Evolutionary conservation across 2,797 vertebrate species (phyloP).

Genomic region (Gambelia wislizenii): DNA sequence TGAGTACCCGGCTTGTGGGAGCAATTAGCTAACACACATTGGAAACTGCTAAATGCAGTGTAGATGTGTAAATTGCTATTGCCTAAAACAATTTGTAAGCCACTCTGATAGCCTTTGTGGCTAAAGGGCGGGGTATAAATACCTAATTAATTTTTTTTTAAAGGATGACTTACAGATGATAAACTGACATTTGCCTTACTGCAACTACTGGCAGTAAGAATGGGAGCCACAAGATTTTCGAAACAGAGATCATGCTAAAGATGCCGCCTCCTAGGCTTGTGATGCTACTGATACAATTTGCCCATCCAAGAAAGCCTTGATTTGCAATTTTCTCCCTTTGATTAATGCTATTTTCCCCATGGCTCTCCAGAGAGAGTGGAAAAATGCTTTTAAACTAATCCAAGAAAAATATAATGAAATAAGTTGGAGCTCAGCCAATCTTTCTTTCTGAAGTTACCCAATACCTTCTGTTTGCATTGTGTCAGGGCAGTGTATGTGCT

Average conservation of each 20-base stretch:
- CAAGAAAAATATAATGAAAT: constrained; percentile 72
- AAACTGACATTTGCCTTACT: constrained; percentile 56
- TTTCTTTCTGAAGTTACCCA: constrained; percentile 21
- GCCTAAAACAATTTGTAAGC: too few species aligned
- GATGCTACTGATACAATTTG: constrained; percentile 59
- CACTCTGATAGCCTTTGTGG: too few species aligned
- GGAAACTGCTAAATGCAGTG: too few species aligned
- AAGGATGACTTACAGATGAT: constrained; percentile 44
- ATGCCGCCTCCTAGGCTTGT: constrained; percentile 61
- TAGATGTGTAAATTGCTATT: too few species aligned
- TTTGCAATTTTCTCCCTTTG: constrained; percentile 57
- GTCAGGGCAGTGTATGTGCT: not conserved
- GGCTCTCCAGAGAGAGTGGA: constrained; percentile 51
- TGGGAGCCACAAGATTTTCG: constrained; percentile 47
- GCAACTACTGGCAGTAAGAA: constrained; percentile 41
- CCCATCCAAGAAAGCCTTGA: constrained; percentile 41
- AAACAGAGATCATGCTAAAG: constrained; percentile 40
- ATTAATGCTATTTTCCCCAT: constrained; percentile 60
- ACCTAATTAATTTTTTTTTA: too few species aligned
- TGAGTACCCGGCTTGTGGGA: too few species aligned
- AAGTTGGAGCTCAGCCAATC: constrained; percentile 39
- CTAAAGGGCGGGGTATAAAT: too few species aligned
- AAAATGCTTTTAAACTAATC: constrained; percentile 68
- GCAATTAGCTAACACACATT: too few species aligned
- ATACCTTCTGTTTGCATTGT: constrained; percentile 6